Conservation (phyloP, 2,113 vertebrate genomes). For the Tychaedon coryphoeus region DNA sequence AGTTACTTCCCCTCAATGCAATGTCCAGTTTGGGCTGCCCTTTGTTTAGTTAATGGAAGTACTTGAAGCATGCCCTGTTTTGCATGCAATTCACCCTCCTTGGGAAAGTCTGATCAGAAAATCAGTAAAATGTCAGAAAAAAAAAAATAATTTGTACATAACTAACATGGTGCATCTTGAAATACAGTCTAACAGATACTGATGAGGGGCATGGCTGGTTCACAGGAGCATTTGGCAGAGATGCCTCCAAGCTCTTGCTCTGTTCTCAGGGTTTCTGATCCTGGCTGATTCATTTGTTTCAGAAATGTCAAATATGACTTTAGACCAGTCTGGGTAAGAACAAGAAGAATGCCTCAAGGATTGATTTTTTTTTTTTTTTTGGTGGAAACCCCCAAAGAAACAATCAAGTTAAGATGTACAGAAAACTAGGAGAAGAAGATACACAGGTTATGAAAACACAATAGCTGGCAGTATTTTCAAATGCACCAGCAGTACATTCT, state of each 20-base stretch:
- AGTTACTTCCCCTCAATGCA: not conserved
- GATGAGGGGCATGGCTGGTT: not conserved
- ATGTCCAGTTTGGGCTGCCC: not conserved
- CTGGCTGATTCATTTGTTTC: not conserved
- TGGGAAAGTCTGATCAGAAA: not conserved
- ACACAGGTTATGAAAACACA: not conserved
- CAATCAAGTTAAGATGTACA: not conserved
- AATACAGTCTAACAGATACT: not conserved
- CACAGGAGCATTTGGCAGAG: not conserved
- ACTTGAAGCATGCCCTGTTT: not conserved
- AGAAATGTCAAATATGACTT: not conserved
- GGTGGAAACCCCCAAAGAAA: not conserved
- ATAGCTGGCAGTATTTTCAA: not conserved
- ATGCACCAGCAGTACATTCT: not conserved
- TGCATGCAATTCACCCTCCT: not conserved
- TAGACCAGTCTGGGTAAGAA: not conserved
- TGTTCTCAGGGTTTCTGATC: not conserved
- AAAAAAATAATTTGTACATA: slow-evolving; percentile 11
- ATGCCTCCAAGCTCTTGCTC: not conserved
- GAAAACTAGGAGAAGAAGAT: not conserved
- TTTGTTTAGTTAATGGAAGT: not conserved
- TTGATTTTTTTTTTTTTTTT: no score
- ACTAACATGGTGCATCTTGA: slow-evolving; percentile 1
- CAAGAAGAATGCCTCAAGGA: not conserved
- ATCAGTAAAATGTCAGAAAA: slow-evolving; percentile 18